phyloP scores from a whole-genome alignment of 2,797 vertebrate species.

The Arnoldichthys spilopterus region DNA sequence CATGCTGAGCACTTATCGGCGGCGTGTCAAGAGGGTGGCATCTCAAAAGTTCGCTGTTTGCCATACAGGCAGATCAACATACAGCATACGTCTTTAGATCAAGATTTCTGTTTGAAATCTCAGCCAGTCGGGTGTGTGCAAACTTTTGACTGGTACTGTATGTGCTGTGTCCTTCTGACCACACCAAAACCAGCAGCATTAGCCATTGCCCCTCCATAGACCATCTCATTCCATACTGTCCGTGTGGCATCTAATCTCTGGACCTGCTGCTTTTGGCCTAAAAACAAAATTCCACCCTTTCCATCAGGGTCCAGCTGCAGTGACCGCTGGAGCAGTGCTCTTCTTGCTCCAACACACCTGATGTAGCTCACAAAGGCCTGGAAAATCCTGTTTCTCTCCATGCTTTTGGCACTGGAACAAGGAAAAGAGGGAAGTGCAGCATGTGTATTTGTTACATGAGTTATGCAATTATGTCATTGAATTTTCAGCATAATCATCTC shows the following conservation, averaged over 20 bases:
- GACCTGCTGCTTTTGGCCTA: neutral
- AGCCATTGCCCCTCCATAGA: neutral
- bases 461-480: neutral
- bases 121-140: neutral
- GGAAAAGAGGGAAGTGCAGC: too few species aligned
- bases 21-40: too few species aligned
- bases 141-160: neutral
- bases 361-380: neutral
- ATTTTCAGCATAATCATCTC: too few species aligned
- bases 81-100: too few species aligned
- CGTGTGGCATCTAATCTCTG: neutral
- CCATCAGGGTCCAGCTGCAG: neutral
- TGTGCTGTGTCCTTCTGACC: neutral
- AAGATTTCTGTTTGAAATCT: too few species aligned
- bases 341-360: neutral
- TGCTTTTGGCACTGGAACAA: too few species aligned
- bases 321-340: neutral
- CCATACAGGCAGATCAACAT: too few species aligned
- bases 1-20: too few species aligned
- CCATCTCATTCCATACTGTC: too few species aligned
- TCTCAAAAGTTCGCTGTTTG: too few species aligned
- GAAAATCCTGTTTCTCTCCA: too few species aligned
- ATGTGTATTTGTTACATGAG: neutral
- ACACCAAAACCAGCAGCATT: neutral
- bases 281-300: neutral